Evolutionary conservation across 2,797 vertebrate species (phyloP).

Genomic region (Neostethus bicornis): DNA sequence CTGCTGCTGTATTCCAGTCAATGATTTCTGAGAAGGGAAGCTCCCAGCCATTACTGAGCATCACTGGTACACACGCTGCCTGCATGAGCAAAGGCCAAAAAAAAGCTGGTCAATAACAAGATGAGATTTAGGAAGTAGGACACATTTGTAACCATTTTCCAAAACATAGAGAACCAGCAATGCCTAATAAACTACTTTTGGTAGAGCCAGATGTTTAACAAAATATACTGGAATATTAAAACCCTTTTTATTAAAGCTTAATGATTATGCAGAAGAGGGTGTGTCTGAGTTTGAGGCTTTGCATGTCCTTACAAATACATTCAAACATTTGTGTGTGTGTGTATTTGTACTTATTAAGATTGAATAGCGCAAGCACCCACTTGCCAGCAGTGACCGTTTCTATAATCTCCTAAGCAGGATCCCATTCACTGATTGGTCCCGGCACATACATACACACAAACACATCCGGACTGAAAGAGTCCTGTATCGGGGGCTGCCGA

Average conservation of each 20-base stretch:
- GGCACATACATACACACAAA: conserved; percentile 3
- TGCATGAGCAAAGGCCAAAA: conserved; percentile 54
- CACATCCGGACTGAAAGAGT: conserved; percentile 16
- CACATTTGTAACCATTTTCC: background rate
- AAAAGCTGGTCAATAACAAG: conserved; percentile 1
- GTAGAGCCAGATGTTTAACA: conserved; percentile 13
- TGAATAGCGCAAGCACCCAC: conserved; percentile 9
- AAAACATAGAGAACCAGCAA: conserved; percentile 28
- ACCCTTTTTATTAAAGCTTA: conserved; percentile 11
- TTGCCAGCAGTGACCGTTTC: conserved; percentile 10
- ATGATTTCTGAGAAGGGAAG: conserved; percentile 99
- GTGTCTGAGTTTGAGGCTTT: conserved; percentile 6
- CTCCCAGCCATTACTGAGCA: conserved; percentile 99
- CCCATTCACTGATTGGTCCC: conserved; percentile 46
- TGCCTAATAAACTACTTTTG: conserved; percentile 24
- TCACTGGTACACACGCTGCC: conserved; percentile 97
- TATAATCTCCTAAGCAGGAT: conserved; percentile 50
- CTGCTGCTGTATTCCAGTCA: conserved; percentile 95
- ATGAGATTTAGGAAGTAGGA: conserved; percentile 1
- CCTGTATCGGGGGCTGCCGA: conserved; percentile 30
- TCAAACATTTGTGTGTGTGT: background rate
- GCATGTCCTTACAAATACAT: conserved; percentile 7
- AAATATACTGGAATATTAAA: conserved; percentile 30
- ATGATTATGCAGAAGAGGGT: conserved; percentile 15
- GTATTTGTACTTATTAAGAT: background rate